Percentiles rank a stretch among this genome's conserved stretches.
phyloP scores from a whole-genome alignment of 2,888 invertebrate genomes.

The Oasisia sp. region DNA sequence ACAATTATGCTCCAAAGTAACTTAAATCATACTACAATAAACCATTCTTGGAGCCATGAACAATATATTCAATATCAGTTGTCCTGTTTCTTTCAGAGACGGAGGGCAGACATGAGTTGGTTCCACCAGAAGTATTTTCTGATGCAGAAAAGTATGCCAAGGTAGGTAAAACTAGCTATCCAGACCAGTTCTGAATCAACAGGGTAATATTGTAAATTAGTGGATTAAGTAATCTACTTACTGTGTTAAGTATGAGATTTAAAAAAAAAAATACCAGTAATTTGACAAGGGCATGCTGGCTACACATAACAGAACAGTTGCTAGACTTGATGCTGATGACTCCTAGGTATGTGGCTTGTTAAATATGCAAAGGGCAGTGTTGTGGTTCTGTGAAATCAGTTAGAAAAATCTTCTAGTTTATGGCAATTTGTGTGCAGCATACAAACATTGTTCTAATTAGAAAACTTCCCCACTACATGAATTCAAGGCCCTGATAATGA shows the following conservation, averaged over 20 bases:
- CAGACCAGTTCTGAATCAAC: neutral
- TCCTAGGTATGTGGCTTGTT: too few relatives aligned
- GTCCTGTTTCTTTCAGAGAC: conserved; percentile 63
- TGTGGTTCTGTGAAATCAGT: too few relatives aligned
- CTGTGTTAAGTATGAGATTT: neutral
- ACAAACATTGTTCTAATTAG: neutral
- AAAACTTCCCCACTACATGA: neutral
- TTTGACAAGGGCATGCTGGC: neutral
- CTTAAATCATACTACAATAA: too few relatives aligned
- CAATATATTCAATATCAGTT: too few relatives aligned
- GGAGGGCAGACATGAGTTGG: conserved; percentile 82
- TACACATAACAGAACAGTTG: neutral
- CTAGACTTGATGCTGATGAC: too few relatives aligned
- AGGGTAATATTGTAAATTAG: neutral
- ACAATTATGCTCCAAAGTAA: too few relatives aligned
- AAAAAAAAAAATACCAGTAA: neutral
- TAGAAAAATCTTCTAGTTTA: too few relatives aligned
- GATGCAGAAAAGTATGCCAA: conserved; percentile 92
- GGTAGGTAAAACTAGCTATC: conserved; percentile 45
- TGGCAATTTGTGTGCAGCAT: neutral
- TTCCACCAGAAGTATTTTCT: conserved; percentile 78
- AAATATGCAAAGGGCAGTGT: too few relatives aligned
- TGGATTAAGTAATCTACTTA: neutral
- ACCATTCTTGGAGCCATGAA: too few relatives aligned
- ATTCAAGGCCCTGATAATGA: neutral